Evolutionary conservation across 2,113 vertebrate species (phyloP).

Genomic region (Ardeotis arabs): DNA sequence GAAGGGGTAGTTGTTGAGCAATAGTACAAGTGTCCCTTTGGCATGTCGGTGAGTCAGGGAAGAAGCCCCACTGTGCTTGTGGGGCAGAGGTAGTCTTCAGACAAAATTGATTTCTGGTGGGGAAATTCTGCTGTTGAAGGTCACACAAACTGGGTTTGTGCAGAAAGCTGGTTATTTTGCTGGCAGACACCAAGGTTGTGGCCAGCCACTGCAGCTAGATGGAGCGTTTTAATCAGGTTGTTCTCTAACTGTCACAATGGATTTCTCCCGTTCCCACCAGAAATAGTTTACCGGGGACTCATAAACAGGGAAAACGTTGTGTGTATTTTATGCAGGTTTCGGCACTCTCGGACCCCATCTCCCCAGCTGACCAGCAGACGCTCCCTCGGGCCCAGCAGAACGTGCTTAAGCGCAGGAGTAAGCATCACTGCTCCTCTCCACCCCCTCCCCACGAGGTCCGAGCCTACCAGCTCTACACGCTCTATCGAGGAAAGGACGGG

Average conservation of each 20-base stretch:
- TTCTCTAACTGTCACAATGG: not conserved
- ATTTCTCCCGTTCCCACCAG: not conserved
- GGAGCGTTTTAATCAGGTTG: not conserved
- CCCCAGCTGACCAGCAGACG: constrained; percentile 79
- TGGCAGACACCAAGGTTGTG: not conserved
- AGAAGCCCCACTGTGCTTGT: not conserved
- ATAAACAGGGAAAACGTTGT: rapidly evolving
- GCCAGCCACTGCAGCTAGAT: not conserved
- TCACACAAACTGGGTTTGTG: not conserved
- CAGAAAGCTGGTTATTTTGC: not conserved
- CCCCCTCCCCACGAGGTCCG: constrained; percentile 89
- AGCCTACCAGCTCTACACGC: constrained; percentile 94
- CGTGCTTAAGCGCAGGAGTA: constrained; percentile 68
- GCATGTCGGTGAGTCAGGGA: not conserved
- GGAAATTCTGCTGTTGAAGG: not conserved
- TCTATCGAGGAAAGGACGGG: constrained; percentile 91
- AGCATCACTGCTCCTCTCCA: constrained; percentile 72
- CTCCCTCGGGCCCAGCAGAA: constrained; percentile 66
- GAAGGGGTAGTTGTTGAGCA: not conserved
- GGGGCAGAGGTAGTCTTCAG: not conserved
- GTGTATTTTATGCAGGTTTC: constrained; percentile 75
- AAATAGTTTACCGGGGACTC: not conserved
- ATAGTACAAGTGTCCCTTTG: not conserved
- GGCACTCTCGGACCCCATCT: constrained; percentile 85
- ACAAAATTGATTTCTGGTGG: not conserved